A percentile compares a stretch with the other conserved stretches of the same genome.
Conservation (phyloP, 2,888 invertebrate genomes). For the Scaptomyza cyrtandrae region DNA sequence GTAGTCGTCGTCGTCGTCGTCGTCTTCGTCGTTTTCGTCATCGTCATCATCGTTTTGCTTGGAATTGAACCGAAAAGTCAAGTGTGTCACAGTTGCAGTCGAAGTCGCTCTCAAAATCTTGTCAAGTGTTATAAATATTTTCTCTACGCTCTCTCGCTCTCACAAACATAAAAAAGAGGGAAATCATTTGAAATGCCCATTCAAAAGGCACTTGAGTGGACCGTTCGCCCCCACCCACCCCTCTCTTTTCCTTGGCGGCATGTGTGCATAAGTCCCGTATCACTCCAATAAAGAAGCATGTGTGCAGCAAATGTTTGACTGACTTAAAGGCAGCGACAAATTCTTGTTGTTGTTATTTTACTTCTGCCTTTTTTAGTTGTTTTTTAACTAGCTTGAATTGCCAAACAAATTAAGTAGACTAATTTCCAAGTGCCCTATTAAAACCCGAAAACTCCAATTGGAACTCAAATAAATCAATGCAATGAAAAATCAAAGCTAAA, state of each 20-base stretch:
- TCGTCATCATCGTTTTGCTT: constrained; percentile 13
- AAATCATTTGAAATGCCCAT: constrained; percentile 64
- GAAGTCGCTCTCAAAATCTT: constrained; percentile 60
- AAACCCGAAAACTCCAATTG: constrained; percentile 33
- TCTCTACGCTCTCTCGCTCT: constrained; percentile 55
- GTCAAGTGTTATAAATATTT: constrained; percentile 80
- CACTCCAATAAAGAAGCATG: constrained; percentile 41
- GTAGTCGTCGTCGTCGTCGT: constrained; percentile 24
- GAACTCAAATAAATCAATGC: constrained; percentile 55
- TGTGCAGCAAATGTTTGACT: constrained; percentile 77
- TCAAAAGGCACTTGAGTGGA: constrained; percentile 63
- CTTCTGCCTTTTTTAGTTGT: constrained; percentile 13
- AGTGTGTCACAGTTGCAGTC: constrained; percentile 49
- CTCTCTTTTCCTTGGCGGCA: constrained; percentile 26
- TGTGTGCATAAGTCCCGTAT: constrained; percentile 29
- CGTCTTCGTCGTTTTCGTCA: constrained; percentile 27
- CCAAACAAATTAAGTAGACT: constrained; percentile 55
- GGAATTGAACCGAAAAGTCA: constrained; percentile 39
- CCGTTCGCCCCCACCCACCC: constrained; percentile 12
- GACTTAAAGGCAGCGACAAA: constrained; percentile 41
- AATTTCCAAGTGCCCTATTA: constrained; percentile 56
- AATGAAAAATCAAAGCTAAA: constrained; percentile 52
- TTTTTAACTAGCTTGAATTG: constrained; percentile 57
- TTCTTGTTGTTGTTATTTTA: constrained; percentile 17
- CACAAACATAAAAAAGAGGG: constrained; percentile 29